These are phyloP conservation scores for Agrochola macilenta DNA, from an alignment of 2,888 invertebrate species.

Conservation along the genomic window DNA sequence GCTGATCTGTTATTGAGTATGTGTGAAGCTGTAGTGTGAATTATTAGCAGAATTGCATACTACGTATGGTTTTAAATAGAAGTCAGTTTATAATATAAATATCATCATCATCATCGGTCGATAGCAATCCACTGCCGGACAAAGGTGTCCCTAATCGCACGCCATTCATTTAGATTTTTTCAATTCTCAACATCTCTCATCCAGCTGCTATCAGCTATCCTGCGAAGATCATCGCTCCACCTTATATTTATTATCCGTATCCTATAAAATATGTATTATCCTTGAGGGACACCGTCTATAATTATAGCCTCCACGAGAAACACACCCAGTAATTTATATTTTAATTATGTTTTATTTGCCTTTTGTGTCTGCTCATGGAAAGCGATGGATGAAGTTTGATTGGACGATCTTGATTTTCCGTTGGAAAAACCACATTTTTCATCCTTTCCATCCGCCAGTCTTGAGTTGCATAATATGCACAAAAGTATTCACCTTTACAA, in stretches of 20 bases:
- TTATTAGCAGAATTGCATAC: neutral
- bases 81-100: too few species aligned
- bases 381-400: too few species aligned
- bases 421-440: neutral
- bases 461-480: neutral
- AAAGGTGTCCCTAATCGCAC: too few species aligned
- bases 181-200: neutral
- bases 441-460: neutral
- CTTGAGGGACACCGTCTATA: too few species aligned
- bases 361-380: too few species aligned
- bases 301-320: neutral
- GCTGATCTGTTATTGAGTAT: conserved; percentile 18
- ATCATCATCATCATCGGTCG: too few species aligned
- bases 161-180: neutral
- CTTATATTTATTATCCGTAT: too few species aligned
- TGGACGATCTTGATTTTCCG: too few species aligned
- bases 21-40: neutral
- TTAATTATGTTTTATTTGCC: too few species aligned
- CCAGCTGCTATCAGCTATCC: neutral
- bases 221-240: neutral
- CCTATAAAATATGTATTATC: neutral
- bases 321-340: too few species aligned
- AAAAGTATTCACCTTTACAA: neutral
- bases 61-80: neutral
- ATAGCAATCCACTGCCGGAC: too few species aligned